Conservation (phyloP, 2,797 vertebrate genomes). For the Todus mexicanus region DNA sequence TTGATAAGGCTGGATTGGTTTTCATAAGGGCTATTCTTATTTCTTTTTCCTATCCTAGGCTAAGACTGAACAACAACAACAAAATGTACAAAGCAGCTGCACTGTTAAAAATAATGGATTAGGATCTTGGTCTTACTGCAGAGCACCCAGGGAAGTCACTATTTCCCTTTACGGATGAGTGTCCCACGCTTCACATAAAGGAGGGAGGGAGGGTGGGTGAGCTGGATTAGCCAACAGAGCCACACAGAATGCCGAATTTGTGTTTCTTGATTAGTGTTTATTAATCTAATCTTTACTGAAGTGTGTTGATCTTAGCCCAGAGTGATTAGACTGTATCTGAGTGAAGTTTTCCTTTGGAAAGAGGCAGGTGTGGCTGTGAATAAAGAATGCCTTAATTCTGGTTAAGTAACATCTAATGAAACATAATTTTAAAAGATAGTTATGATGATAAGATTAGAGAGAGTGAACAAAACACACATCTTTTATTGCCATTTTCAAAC, state of each 20-base stretch:
- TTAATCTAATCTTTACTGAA: not conserved
- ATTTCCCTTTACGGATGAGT: not conserved
- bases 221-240: not conserved
- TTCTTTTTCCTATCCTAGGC: not conserved
- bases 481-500: not conserved
- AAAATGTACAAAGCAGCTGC: not conserved
- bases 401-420: conserved; percentile 30
- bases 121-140: not conserved
- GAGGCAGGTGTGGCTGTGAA: not conserved
- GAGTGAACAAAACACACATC: not conserved
- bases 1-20: not conserved
- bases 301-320: not conserved
- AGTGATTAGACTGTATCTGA: not conserved
- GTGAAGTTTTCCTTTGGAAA: not conserved
- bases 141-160: not conserved
- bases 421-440: not conserved
- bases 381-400: not conserved
- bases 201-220: not conserved
- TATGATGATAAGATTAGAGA: not conserved
- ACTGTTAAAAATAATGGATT: not conserved
- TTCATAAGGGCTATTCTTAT: not conserved
- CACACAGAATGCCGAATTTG: not conserved
- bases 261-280: not conserved
- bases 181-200: not conserved
- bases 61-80: not conserved